Percentiles rank a stretch among this genome's conserved stretches.
Evolutionary conservation across 2,888 invertebrate genomes (phyloP).

Genomic region (Thumatha senex): DNA sequence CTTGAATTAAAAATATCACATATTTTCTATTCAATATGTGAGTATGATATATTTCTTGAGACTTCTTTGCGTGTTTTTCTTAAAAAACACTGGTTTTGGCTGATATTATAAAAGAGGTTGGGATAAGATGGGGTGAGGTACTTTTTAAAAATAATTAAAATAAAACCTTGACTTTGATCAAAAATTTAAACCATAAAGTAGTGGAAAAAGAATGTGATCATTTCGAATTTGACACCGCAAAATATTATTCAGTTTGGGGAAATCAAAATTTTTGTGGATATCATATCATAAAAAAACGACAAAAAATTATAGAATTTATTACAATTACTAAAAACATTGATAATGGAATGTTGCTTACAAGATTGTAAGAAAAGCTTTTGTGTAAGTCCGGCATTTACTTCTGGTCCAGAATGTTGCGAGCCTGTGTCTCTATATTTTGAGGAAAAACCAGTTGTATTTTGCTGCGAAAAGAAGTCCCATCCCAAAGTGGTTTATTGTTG

Average conservation of each 20-base stretch:
- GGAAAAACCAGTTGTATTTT: constrained; percentile 14
- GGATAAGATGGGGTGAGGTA: background rate
- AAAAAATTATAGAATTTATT: constrained; percentile 24
- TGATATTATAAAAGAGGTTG: background rate
- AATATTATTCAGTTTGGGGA: constrained; percentile 17
- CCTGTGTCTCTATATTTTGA: constrained; percentile 8
- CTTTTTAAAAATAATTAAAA: too few relatives aligned
- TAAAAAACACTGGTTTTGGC: too few relatives aligned
- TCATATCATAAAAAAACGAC: constrained; percentile 32
- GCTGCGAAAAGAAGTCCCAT: constrained; percentile 2
- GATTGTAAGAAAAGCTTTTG: constrained; percentile 45
- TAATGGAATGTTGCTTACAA: constrained; percentile 61
- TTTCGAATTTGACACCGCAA: constrained; percentile 42
- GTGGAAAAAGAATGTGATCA: background rate
- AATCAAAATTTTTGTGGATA: constrained; percentile 42
- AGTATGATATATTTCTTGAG: too few relatives aligned
- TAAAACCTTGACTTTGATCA: background rate
- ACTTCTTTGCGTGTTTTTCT: too few relatives aligned
- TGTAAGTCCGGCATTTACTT: constrained; percentile 55
- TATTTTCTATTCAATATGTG: too few relatives aligned
- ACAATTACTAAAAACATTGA: constrained; percentile 23
- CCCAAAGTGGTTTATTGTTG: constrained; percentile 1
- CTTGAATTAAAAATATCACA: too few relatives aligned
- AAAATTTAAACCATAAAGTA: constrained; percentile 1
- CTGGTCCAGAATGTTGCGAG: constrained; percentile 46